Base-by-base conservation (phyloP, 2,113 vertebrate genomes). In the Nesoenas mayeri region DNA sequence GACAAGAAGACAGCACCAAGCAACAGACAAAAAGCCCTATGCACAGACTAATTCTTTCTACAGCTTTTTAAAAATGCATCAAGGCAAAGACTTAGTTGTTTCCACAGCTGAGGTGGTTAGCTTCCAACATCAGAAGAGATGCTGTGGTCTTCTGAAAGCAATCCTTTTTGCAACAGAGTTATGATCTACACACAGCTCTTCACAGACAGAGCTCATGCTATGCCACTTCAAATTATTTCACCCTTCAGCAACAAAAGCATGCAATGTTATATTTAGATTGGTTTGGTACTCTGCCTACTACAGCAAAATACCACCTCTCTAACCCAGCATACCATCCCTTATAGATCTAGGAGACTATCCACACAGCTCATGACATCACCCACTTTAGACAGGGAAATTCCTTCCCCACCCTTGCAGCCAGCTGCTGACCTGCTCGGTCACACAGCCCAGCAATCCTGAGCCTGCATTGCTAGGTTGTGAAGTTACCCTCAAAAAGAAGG, bases 291-390 rank as follows among this genome's bases (percentile, higher is more conserved):
- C 48, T 85, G 34, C 65, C 84, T 3, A 44, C 85, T 74, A 70
- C 12, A 53, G 58, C 28, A 82, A 81, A 96, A 91, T 91, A 57
- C 65, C 86, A 94, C 48, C 93, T 72, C 93, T 79, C 77, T 72
- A 74, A 70, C 15, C 21, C 62, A 82, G 88, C 93, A 94, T 96
- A 72, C 95, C 93, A 96, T 81, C 65, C 85, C 92, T 95, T 91
- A 94, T 74, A 91, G 95, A 91, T 88, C 85, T 65, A 89, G 66
- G 29, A 70, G n/a, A 69, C 78, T 65, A 56, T 50, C 34, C 61
- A 26, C 0, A 0, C 73, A 91, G 79, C 82, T 86, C 50, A 38
- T 75, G 53, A 75, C 72, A 85, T 78, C 83, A 85, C 61, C 47
- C 57, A 78, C 79, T 79, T 88, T 38, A 83, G 58, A 71, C 34